Evolutionary conservation across 2,797 vertebrate species (phyloP).

Genomic region (Anguilla megastoma): DNA sequence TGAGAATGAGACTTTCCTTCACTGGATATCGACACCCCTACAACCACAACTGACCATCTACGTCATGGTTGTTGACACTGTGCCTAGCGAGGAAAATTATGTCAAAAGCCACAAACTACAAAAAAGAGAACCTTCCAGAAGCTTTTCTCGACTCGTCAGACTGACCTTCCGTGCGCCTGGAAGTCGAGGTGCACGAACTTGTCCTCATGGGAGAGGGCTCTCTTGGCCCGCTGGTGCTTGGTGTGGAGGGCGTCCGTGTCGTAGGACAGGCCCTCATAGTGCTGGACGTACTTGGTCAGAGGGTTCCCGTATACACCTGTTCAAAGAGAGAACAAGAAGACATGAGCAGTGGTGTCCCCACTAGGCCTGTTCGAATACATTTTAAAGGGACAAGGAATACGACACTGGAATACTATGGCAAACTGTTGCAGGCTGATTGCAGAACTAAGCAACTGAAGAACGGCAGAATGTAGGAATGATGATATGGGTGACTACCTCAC

Average conservation of each 20-base stretch:
- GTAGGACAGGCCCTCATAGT: conserved; percentile 95
- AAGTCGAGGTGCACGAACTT: conserved; percentile 87
- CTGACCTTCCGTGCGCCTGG: conserved; percentile 93
- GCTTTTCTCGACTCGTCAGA: conserved; percentile 34
- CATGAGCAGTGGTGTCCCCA: not conserved
- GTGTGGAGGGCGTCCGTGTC: conserved; percentile 85
- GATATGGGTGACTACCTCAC: not conserved
- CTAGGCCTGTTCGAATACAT: not conserved
- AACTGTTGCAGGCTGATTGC: not conserved
- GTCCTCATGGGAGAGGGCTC: conserved; percentile 84
- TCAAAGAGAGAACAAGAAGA: conserved; percentile 37
- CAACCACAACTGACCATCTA: not conserved
- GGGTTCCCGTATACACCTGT: conserved; percentile 87
- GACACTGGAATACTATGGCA: not conserved
- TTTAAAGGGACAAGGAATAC: not conserved
- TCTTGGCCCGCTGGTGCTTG: conserved; percentile 95
- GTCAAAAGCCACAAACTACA: not conserved
- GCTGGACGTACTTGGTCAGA: conserved; percentile 88
- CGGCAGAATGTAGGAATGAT: not conserved
- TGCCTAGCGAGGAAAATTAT: not conserved
- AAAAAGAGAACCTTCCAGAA: not conserved
- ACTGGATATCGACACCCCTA: not conserved
- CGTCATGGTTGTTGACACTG: not conserved
- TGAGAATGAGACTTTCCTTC: not conserved
- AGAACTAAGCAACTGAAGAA: not conserved